These are phyloP conservation scores for Drosophila melanica DNA, from an alignment of 1,140 invertebrate species.

Conservation along the genomic window DNA sequence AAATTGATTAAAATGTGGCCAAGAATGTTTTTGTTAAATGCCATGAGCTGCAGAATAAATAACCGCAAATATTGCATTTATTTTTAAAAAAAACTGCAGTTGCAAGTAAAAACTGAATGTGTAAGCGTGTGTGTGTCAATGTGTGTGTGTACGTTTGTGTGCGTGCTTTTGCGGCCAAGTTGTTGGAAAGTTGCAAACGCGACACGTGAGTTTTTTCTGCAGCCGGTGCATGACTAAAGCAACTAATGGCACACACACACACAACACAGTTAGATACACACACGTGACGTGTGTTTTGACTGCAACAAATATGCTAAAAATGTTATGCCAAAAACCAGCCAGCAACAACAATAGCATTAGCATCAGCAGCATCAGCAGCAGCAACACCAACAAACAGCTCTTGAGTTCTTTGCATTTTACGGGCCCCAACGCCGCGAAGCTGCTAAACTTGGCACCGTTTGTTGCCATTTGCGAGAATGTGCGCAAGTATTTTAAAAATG, in stretches of 20 bases:
- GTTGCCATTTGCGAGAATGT: constrained; percentile 78
- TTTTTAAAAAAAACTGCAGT: constrained; percentile 9
- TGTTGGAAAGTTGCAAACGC: constrained; percentile 56
- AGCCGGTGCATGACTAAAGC: constrained; percentile 68
- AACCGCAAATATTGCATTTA: constrained; percentile 47
- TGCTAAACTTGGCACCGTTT: constrained; percentile 81
- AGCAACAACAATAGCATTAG: constrained; percentile 24
- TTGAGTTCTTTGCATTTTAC: constrained; percentile 62
- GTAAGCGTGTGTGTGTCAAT: constrained; percentile 14
- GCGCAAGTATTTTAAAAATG: constrained; percentile 80
- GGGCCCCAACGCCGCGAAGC: constrained; percentile 64
- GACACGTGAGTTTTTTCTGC: constrained; percentile 70
- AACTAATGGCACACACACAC: constrained; percentile 66
- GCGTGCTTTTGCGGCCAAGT: constrained; percentile 66
- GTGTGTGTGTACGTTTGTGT: constrained; percentile 32
- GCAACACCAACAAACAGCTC: constrained; percentile 10
- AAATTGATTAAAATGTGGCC: constrained; percentile 62
- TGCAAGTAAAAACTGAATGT: background rate
- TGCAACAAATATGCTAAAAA: constrained; percentile 81
- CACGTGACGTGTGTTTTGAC: constrained; percentile 75
- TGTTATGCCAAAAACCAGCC: constrained; percentile 75
- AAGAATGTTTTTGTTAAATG: constrained; percentile 47
- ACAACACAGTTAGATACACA: constrained; percentile 28
- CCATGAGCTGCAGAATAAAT: constrained; percentile 50
- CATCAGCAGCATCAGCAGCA: constrained; percentile 26